Evolutionary conservation across 2,797 vertebrate genomes (phyloP).

Genomic region (Betta splendens): DNA sequence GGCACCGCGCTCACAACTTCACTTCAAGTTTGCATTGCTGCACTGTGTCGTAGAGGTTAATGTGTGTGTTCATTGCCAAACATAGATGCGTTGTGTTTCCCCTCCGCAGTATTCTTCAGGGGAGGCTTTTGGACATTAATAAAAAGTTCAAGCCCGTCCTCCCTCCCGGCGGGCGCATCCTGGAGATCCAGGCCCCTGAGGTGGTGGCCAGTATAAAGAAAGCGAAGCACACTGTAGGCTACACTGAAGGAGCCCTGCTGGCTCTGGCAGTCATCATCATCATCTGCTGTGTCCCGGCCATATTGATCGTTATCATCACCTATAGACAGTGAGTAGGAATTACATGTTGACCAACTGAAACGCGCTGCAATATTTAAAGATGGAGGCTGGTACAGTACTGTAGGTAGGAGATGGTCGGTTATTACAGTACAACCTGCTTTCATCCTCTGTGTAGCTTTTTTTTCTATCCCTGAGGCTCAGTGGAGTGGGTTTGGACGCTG

Average conservation of each 20-base stretch:
- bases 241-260: constrained; percentile 93
- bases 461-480: too few relatives aligned
- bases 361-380: too few relatives aligned
- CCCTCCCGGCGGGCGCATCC: constrained; percentile 92
- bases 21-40: background rate
- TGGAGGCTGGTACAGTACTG: too few relatives aligned
- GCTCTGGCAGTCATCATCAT: constrained; percentile 96
- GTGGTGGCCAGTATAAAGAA: constrained; percentile 94
- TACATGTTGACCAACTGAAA: too few relatives aligned
- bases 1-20: too few relatives aligned
- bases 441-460: too few relatives aligned
- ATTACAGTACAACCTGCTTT: too few relatives aligned
- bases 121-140: constrained; percentile 96
- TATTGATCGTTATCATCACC: constrained; percentile 95
- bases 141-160: constrained; percentile 94
- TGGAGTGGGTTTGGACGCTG: too few relatives aligned
- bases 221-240: constrained; percentile 90
- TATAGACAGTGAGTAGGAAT: constrained; percentile 89
- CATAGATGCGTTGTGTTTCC: background rate
- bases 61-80: background rate
- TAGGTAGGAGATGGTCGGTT: too few relatives aligned
- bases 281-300: constrained; percentile 94
- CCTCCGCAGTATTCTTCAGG: constrained; percentile 89
- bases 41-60: background rate
- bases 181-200: constrained; percentile 94